Conservation (phyloP, 1,140 invertebrate species). For the Panagrolaimus sp. region DNA sequence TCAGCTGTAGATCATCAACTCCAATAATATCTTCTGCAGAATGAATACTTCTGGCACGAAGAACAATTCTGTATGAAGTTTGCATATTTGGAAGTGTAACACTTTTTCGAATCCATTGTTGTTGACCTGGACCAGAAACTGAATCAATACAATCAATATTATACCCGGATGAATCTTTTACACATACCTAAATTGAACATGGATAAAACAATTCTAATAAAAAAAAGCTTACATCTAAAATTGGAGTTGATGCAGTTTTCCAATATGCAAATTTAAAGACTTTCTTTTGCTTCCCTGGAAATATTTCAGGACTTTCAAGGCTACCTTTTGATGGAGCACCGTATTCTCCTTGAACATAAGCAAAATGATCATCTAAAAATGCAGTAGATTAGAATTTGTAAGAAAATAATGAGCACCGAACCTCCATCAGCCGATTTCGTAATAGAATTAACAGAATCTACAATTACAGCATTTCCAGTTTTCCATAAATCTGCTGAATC, state of each 20-base stretch:
- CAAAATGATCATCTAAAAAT: slow-evolving; percentile 26
- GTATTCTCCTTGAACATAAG: slow-evolving; percentile 22
- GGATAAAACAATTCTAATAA: background rate
- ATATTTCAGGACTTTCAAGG: slow-evolving; percentile 18
- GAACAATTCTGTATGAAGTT: slow-evolving; percentile 20
- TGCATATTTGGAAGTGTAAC: slow-evolving; percentile 15
- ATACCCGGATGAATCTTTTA: slow-evolving; percentile 11
- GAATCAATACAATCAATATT: slow-evolving; percentile 24
- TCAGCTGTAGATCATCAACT: slow-evolving; percentile 22
- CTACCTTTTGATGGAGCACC: slow-evolving; percentile 21
- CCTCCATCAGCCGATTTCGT: slow-evolving; percentile 20
- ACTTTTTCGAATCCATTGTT: slow-evolving; percentile 24
- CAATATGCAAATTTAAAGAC: slow-evolving; percentile 28
- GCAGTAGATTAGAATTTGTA: no score
- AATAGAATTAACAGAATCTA: slow-evolving; percentile 24
- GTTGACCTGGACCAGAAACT: slow-evolving; percentile 20
- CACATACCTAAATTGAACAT: slow-evolving; percentile 6
- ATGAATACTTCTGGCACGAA: slow-evolving; percentile 26
- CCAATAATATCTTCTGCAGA: slow-evolving; percentile 28
- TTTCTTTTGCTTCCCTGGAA: slow-evolving; percentile 15
- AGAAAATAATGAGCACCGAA: no score
- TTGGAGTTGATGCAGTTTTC: slow-evolving; percentile 20
- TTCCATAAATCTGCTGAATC: slow-evolving; percentile 21
- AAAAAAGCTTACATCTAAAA: slow-evolving; percentile 22
- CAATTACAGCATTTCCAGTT: slow-evolving; percentile 24